Evolutionary conservation across 2,888 invertebrate genomes (phyloP), one percentile per base, ranked within the genome.

Genomic region (Stenodema calcarata): DNA sequence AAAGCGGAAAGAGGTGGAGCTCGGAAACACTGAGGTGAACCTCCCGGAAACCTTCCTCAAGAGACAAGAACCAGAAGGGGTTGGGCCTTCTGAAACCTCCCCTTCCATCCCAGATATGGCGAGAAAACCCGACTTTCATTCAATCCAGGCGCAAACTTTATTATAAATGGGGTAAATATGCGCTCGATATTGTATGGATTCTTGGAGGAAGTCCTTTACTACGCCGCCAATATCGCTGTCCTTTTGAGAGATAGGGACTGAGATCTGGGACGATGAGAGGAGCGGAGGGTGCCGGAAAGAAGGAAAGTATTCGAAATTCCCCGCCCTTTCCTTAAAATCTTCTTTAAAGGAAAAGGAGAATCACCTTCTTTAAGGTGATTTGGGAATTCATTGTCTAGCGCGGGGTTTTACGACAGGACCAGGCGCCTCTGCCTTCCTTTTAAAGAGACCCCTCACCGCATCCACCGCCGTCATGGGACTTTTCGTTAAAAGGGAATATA

Each of bases 121-220:
- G 41, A 41, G 73, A 73, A 73, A 73, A 73, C 73, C 73, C 73
- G 73, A 73, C 73, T 80, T 50, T 80, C 80, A 80, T 80, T 54
- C 80, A 80, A 50, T 50, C 30, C 83, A 82, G 86, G 86, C 82
- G 41, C 87, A 88, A 88, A 88, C 88, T 88, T 88, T 88, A 88
- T 88, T 88, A 88, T 87, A 88, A 88, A 86, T 85, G 88, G 87
- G 87, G 85, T 88, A 88, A 88, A 88, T 88, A 88, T 87, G 80
- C 86, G 86, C 87, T 88, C 81, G 88, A 88, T 88, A 88, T 86
- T 87, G 87, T 87, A 83, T 87, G 88, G 85, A 87, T 81, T 87
- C 86, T 42, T 47, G 80, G 54, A 30, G 80, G n/a, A 23, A 80
- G 12, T 44, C 27, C 47, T 28, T 30, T 42, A 27, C 35, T 14